These are phyloP conservation scores for Phorcus lineatus DNA, from an alignment of 2,888 invertebrate species.

Conservation along the genomic window DNA sequence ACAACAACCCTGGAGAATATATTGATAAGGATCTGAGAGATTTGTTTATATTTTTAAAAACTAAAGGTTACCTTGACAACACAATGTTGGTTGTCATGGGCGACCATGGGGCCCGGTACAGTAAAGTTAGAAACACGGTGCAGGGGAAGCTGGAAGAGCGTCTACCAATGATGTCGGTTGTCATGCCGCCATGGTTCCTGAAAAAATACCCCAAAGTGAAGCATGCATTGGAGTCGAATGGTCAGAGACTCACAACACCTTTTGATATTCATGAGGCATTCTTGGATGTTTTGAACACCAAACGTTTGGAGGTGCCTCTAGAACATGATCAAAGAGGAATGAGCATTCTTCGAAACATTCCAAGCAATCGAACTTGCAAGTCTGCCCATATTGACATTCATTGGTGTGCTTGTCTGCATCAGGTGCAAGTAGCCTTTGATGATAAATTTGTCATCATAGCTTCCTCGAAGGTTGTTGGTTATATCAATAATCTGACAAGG, in stretches of 20 bases:
- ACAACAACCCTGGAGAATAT: conserved; percentile 69
- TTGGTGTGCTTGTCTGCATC: conserved; percentile 71
- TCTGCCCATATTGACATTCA: conserved; percentile 63
- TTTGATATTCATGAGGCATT: conserved; percentile 71
- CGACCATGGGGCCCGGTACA: conserved; percentile 71
- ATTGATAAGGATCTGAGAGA: conserved; percentile 63
- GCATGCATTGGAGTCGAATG: conserved; percentile 58
- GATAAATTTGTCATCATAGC: conserved; percentile 52
- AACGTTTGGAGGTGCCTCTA: conserved; percentile 28
- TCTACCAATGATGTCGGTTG: conserved; percentile 68
- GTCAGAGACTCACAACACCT: conserved; percentile 63
- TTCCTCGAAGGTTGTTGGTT: conserved; percentile 45
- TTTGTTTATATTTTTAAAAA: conserved; percentile 55
- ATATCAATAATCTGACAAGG: conserved; percentile 52
- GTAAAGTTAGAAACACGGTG: conserved; percentile 59
- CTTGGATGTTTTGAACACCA: conserved; percentile 65
- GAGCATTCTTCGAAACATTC: conserved; percentile 65
- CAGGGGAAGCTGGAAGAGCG: conserved; percentile 72
- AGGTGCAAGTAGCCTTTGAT: conserved; percentile 44
- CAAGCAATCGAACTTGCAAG: conserved; percentile 63
- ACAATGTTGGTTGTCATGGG: conserved; percentile 68
- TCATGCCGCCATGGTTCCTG: conserved; percentile 62
- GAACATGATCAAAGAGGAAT: conserved; percentile 47
- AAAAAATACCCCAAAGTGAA: conserved; percentile 48
- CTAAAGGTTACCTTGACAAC: conserved; percentile 58